Base-by-base conservation (phyloP, 2,797 vertebrate genomes). In the Euthynnus affinis region DNA sequence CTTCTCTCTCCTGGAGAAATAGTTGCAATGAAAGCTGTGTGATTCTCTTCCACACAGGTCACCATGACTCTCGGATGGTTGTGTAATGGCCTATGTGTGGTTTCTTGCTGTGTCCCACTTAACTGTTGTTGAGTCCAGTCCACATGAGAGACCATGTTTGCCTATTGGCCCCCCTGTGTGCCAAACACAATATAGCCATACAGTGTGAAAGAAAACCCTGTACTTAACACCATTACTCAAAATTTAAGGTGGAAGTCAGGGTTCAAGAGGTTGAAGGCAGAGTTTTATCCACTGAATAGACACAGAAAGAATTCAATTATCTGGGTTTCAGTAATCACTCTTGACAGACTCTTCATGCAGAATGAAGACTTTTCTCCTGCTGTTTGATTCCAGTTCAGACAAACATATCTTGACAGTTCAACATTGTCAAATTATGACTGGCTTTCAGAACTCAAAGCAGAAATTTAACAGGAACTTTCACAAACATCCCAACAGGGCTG, bases 51-150 rank as follows among this genome's bases (percentile, higher is more conserved):
- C 49, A 18, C 71, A 29, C 64, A 65, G 74, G 72, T 71, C 78
- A 59, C 58, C 37, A 37, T 27, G 48, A 51, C 42, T 71, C 56
- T 51, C 68, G 67, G 65, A 78, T 57, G 69, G 42, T 87, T 88
- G 78, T 70, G 80, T 63, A 87, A 86, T 60, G 56, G 63, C 48
- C 66, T 80, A 85, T 0, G 56, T 83, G 86, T 59, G 67, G 63
- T 49, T 44, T 34, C 83, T 34, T 69, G 78, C 80, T 85, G 82
- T 80, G 82, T 74, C 78, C 85, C 64, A 81, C 67, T 83, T 80
- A 73, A 67, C 59, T 73, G 37, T 65, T 74, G 66, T 60, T 73
- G 44, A 74, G 68, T 71, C 57, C 67, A 40, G 8, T 57, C 29
- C 40, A 73, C 55, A 69, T 17, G 3, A 40, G 15, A 42, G 48